Conservation (phyloP, 2,113 vertebrate genomes). For the Tylochromis polylepis region DNA sequence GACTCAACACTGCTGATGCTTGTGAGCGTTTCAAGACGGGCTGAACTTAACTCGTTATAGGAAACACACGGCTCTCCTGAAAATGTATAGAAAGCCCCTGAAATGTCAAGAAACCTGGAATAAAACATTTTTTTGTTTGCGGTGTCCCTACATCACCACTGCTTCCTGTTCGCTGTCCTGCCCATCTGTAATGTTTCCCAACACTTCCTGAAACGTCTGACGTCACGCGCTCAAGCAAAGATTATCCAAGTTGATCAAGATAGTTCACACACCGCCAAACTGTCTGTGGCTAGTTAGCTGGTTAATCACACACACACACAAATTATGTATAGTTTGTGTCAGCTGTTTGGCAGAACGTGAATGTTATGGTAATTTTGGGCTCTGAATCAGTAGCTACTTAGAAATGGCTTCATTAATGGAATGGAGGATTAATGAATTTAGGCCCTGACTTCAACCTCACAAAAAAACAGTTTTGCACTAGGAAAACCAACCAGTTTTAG, state of each 20-base stretch:
- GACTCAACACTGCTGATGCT: background rate
- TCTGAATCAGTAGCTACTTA: background rate
- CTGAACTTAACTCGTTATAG: background rate
- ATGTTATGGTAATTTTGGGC: background rate
- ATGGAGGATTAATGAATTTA: background rate
- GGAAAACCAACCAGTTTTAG: background rate
- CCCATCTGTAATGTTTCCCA: background rate
- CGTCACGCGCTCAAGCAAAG: conserved; percentile 11
- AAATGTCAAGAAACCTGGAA: background rate
- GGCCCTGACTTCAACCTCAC: background rate
- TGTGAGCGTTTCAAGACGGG: background rate
- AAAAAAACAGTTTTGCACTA: background rate
- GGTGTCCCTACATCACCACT: background rate
- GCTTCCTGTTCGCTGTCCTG: background rate
- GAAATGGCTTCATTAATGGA: background rate
- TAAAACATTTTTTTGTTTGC: fast-evolving
- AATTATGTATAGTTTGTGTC: background rate
- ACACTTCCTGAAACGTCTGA: conserved; percentile 48
- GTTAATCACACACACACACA: too few species aligned
- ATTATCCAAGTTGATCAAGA: background rate
- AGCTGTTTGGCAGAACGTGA: background rate
- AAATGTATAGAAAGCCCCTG: background rate
- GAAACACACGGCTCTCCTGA: background rate
- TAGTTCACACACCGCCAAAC: background rate
- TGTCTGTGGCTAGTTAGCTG: background rate